Conservation (phyloP, 2,797 vertebrate species). For the Ctenosaura bakeri region DNA sequence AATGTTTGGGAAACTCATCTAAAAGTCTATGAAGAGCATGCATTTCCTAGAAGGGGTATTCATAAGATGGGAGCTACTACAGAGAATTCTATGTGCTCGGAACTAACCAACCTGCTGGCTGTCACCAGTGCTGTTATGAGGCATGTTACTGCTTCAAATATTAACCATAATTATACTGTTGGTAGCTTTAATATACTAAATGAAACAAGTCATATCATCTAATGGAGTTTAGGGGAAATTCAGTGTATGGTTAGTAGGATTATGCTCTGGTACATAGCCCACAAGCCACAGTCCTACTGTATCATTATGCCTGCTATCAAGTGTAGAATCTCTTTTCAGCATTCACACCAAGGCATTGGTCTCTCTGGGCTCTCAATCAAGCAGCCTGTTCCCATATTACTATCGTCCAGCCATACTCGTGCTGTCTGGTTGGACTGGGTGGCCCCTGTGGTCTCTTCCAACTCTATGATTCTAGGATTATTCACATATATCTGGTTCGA, state of each 20-base stretch:
- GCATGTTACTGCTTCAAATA: no score
- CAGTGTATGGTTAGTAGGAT: neutral
- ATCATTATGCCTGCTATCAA: neutral
- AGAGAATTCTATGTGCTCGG: neutral
- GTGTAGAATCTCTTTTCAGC: neutral
- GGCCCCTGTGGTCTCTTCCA: no score
- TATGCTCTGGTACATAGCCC: no score
- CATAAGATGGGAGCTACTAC: neutral
- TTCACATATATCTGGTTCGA: neutral
- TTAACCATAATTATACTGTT: neutral
- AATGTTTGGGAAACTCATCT: neutral
- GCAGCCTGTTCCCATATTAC: neutral
- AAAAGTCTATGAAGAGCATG: no score
- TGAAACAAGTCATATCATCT: neutral
- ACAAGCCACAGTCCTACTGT: neutral
- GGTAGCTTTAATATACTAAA: neutral
- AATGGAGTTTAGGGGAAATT: neutral
- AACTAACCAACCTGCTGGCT: neutral
- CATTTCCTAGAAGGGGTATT: neutral
- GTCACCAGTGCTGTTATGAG: no score
- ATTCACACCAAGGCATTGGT: neutral
- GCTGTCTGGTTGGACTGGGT: no score
- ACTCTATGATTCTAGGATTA: no score
- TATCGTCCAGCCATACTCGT: neutral
- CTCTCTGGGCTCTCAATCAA: neutral